Conservation (phyloP, 1,140 invertebrate genomes). For the Mactra quadrangularis region DNA sequence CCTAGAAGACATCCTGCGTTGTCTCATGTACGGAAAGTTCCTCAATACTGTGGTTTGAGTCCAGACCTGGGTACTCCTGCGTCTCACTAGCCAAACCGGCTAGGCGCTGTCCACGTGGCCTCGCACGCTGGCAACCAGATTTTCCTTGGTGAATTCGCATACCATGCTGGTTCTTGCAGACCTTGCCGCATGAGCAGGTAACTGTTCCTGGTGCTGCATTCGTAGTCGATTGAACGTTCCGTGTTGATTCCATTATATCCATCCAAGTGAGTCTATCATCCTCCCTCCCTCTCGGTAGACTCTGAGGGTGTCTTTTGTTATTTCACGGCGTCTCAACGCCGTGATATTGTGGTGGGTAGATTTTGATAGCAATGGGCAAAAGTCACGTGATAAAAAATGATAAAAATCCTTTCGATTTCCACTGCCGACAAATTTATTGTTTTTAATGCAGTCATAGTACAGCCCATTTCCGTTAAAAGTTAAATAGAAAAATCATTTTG, state of each 20-base stretch:
- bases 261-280: no score
- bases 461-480: no score
- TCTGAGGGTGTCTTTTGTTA: no score
- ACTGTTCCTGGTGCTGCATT: conserved; percentile 11
- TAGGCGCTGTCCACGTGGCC: conserved; percentile 16
- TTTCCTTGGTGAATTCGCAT: conserved; percentile 29
- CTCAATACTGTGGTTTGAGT: conserved; percentile 33
- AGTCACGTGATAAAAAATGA: no score
- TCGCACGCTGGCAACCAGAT: conserved; percentile 29
- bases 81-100: conserved; percentile 30
- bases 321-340: no score
- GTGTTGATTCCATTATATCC: conserved; percentile 19
- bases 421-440: no score
- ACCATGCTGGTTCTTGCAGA: conserved; percentile 31
- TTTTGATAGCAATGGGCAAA: no score
- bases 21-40: conserved; percentile 38
- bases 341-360: no score
- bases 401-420: no score
- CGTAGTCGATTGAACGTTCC: neutral
- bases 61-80: conserved; percentile 48
- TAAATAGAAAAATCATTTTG: no score
- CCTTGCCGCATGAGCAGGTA: conserved; percentile 4
- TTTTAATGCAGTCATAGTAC: no score
- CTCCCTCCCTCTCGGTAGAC: no score
- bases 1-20: conserved; percentile 4